Evolutionary conservation across 1,140 invertebrate genomes (phyloP).

Genomic region (Phenacoccus solenopsis): DNA sequence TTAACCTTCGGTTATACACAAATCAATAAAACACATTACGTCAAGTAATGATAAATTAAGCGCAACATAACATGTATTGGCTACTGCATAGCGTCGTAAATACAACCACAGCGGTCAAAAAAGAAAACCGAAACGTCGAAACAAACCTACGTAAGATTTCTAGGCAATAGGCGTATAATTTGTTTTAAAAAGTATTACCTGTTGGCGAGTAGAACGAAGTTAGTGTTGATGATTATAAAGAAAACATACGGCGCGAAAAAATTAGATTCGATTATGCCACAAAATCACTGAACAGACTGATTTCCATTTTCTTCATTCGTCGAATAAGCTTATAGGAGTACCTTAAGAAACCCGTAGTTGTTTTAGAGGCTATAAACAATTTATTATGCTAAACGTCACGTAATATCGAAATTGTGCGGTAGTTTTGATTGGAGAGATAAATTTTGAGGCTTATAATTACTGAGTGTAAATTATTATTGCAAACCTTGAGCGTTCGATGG

Average conservation of each 20-base stretch:
- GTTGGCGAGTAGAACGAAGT: not conserved
- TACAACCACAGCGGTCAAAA: no score
- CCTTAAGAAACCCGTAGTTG: not conserved
- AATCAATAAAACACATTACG: not conserved
- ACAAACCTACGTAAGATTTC: no score
- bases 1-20: not conserved
- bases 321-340: not conserved
- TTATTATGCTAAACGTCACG: constrained; percentile 10
- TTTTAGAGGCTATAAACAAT: constrained; percentile 15
- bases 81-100: not conserved
- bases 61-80: not conserved
- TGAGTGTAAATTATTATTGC: no score
- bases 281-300: constrained; percentile 6
- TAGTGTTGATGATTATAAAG: no score
- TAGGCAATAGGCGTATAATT: no score
- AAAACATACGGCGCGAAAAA: not conserved
- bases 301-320: constrained; percentile 7
- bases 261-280: not conserved
- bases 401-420: constrained; percentile 8
- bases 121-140: no score
- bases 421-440: not conserved
- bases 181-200: not conserved
- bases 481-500: no score
- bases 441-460: no score
- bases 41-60: not conserved